Percentiles rank a stretch among this genome's conserved stretches.
phyloP scores from a whole-genome alignment of 2,113 vertebrate genomes.

The Nestor notabilis region DNA sequence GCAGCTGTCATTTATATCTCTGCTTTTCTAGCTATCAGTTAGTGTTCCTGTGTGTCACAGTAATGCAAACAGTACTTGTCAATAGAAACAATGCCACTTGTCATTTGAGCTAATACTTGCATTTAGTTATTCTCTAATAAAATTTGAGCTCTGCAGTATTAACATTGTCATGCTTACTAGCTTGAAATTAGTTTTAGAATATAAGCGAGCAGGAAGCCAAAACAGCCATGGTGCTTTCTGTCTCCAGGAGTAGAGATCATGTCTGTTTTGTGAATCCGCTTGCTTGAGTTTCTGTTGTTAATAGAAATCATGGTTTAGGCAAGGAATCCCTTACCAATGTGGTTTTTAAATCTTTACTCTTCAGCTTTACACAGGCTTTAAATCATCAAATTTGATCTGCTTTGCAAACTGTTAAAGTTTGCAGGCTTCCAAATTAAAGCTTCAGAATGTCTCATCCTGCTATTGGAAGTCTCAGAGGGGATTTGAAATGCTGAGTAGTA shows the following conservation, averaged over 20 bases:
- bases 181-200: conserved; percentile 6
- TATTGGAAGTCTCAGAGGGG: neutral
- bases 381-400: neutral
- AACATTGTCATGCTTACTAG: neutral
- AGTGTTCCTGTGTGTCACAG: neutral
- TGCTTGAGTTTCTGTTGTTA: neutral
- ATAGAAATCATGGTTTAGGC: neutral
- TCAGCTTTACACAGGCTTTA: neutral
- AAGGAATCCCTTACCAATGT: neutral
- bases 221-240: neutral
- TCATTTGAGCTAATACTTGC: conserved; percentile 20
- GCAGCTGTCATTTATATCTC: conserved; percentile 20
- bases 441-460: neutral
- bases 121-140: conserved; percentile 16
- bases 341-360: neutral
- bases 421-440: neutral
- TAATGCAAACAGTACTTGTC: conserved; percentile 12
- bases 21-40: conserved; percentile 15
- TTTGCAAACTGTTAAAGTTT: neutral
- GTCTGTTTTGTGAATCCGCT: neutral
- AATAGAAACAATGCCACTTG: conserved; percentile 1
- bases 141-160: neutral
- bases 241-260: neutral
- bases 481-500: neutral
- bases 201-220: neutral